Percentiles rank a stretch among this genome's conserved stretches.
These are phyloP conservation scores for Stomatorhinus walkeri DNA, from an alignment of 2,797 vertebrate genomes.

Conservation along the genomic window DNA sequence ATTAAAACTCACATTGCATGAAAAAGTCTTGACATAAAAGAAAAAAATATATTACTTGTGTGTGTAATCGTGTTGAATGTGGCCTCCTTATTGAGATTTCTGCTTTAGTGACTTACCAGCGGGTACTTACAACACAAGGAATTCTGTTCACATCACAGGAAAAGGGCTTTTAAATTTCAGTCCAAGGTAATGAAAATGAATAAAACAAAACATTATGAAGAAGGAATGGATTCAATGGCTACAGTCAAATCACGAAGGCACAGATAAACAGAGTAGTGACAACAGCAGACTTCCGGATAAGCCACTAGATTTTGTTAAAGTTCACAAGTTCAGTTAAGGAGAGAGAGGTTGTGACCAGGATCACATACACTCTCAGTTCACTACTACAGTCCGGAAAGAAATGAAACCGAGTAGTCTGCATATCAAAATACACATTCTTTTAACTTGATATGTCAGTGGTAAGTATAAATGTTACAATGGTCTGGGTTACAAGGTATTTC, in stretches of 20 bases:
- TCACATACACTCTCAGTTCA: background rate
- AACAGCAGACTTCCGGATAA: background rate
- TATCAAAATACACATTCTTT: slow-evolving; percentile 25
- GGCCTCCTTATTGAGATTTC: background rate
- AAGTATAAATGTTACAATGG: slow-evolving; percentile 23
- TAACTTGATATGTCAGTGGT: slow-evolving; percentile 21
- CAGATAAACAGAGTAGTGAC: background rate
- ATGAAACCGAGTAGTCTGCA: background rate
- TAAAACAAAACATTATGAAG: background rate
- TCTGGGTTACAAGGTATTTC: slow-evolving; percentile 19
- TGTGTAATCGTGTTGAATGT: background rate
- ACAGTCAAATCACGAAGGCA: background rate
- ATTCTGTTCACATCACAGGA: background rate
- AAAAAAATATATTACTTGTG: background rate
- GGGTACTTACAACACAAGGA: background rate
- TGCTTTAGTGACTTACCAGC: background rate
- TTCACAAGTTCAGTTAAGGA: slow-evolving; percentile 16
- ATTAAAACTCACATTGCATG: background rate
- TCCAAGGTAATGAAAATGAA: background rate
- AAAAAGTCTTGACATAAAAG: background rate
- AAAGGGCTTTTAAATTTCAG: background rate
- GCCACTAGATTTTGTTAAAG: background rate
- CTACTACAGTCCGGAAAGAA: background rate
- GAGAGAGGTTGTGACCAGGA: background rate
- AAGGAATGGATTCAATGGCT: background rate